Percentiles rank a stretch among this genome's conserved stretches.
phyloP scores from a whole-genome alignment of 2,888 invertebrate genomes.

The Eutolmus rufibarbis region DNA sequence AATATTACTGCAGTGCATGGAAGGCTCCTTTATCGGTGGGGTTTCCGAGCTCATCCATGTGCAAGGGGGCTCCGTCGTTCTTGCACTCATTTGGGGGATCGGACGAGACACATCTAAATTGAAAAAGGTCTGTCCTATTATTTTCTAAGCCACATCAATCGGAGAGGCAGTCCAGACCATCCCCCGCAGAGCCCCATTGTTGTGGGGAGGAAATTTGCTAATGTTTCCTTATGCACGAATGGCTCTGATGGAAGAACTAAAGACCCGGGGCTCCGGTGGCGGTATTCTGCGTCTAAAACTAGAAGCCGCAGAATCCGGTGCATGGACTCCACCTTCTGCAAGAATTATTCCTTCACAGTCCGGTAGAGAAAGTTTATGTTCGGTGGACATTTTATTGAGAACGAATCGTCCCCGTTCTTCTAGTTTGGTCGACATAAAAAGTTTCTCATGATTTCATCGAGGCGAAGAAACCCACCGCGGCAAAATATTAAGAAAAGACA shows the following conservation, averaged over 20 bases:
- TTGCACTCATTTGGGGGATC: neutral
- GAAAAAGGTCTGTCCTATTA: slow-evolving; percentile 4
- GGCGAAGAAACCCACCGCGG: neutral
- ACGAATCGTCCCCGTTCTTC: neutral
- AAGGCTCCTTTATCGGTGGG: neutral
- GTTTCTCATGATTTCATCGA: neutral
- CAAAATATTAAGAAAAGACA: neutral
- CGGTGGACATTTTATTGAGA: neutral
- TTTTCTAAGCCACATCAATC: neutral
- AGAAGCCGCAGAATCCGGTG: neutral
- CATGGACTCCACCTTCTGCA: neutral
- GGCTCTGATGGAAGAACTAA: neutral
- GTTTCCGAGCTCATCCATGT: neutral
- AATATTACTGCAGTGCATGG: neutral
- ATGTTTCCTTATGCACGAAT: slow-evolving; percentile 15
- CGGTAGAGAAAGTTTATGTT: neutral
- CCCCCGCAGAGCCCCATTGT: neutral
- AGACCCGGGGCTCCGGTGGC: neutral
- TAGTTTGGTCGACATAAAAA: neutral
- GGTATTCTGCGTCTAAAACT: neutral
- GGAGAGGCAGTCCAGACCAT: neutral
- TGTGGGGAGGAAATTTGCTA: slow-evolving; percentile 1
- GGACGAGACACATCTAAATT: neutral
- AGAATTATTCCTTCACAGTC: neutral
- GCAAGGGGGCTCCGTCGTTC: neutral